These are phyloP conservation scores for Nestor notabilis DNA, from an alignment of 2,113 vertebrate genomes.

Conservation along the genomic window DNA sequence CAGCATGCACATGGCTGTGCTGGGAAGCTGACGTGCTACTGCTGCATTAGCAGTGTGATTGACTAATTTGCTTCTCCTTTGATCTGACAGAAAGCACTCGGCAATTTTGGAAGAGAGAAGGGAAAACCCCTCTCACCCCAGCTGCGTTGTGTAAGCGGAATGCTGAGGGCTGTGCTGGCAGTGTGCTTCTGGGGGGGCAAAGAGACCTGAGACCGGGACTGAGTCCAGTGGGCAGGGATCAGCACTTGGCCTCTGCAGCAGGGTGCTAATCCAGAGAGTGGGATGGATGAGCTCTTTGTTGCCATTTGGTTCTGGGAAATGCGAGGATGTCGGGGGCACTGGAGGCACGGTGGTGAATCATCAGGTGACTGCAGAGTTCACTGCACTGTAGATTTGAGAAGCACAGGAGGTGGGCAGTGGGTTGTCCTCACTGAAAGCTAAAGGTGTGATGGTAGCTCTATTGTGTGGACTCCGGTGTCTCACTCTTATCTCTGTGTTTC, in stretches of 20 bases:
- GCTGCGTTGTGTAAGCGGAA: background rate
- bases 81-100: background rate
- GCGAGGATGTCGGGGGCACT: background rate
- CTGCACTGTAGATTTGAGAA: background rate
- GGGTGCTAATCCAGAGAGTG: background rate
- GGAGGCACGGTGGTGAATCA: background rate
- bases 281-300: background rate
- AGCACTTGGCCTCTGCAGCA: background rate
- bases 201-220: background rate
- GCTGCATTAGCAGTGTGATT: background rate
- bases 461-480: background rate
- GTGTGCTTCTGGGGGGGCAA: rapidly evolving
- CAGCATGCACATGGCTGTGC: rapidly evolving
- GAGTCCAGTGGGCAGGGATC: rapidly evolving
- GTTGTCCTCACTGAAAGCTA: background rate
- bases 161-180: background rate
- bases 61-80: slow-evolving; percentile 22
- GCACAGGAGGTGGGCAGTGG: background rate
- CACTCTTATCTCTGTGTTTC: background rate
- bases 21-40: background rate
- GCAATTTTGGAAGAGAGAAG: background rate
- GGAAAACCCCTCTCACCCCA: background rate
- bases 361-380: rapidly evolving
- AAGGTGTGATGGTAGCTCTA: background rate
- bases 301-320: background rate